Percentiles rank a stretch among this genome's conserved stretches.
Conservation (phyloP, 23 tunicate species). For the Trididemnum nubilum region DNA sequence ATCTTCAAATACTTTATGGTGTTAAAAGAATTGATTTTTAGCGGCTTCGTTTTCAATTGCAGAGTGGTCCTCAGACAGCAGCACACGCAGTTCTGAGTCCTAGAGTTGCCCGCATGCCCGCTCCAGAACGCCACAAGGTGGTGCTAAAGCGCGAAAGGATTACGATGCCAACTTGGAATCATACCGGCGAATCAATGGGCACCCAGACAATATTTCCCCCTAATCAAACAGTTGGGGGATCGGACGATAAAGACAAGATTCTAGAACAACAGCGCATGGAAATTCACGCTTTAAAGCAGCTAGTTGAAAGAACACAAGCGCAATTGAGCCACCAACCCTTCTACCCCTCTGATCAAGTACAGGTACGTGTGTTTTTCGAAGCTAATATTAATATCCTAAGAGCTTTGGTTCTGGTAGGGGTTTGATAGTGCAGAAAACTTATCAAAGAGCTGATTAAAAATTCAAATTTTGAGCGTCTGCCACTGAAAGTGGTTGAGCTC, state of each 20-base stretch:
- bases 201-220: conserved; percentile 21
- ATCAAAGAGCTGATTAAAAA: too few species aligned
- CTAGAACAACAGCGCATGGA: conserved; percentile 83
- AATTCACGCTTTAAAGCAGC: conserved; percentile 70
- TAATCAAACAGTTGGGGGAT: neutral
- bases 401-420: too few species aligned
- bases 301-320: conserved; percentile 65
- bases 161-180: conserved; percentile 71
- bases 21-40: too few species aligned
- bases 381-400: too few species aligned
- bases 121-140: conserved; percentile 55
- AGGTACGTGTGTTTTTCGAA: too few species aligned
- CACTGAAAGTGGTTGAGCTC: neutral
- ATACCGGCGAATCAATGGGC: conserved; percentile 24
- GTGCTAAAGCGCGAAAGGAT: conserved; percentile 51
- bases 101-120: conserved; percentile 55
- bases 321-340: conserved; percentile 50
- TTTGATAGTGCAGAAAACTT: too few species aligned
- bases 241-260: conserved; percentile 51
- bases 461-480: too few species aligned
- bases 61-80: too few species aligned
- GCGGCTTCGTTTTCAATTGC: too few species aligned
- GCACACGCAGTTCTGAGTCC: conserved; percentile 46
- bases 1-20: too few species aligned
- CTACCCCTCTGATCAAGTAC: neutral